phyloP scores from a whole-genome alignment of 2,797 vertebrate genomes.

The Glossophaga mutica region DNA sequence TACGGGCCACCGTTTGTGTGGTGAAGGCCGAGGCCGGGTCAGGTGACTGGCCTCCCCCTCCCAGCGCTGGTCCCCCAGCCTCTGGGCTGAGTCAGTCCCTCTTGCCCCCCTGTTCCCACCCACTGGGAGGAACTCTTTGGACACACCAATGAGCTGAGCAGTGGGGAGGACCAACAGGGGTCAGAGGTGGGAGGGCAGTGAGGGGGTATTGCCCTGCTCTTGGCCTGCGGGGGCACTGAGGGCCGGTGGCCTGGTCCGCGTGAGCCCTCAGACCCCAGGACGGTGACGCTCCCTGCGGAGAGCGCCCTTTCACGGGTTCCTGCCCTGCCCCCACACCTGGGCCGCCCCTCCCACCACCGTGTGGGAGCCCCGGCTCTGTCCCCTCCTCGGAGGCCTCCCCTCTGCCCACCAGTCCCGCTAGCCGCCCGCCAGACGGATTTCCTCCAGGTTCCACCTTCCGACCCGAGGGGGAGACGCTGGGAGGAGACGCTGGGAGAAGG shows the following conservation, averaged over 20 bases:
- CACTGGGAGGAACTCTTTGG: accelerated
- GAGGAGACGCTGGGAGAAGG: neutral
- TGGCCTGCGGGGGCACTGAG: too few species aligned
- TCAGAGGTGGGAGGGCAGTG: neutral
- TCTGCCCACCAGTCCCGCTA: accelerated
- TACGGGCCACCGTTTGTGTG: accelerated
- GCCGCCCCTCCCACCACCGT: accelerated
- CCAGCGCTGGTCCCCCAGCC: accelerated
- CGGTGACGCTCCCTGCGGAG: too few species aligned
- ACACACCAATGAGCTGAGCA: too few species aligned
- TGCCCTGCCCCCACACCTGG: neutral
- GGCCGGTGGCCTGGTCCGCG: accelerated
- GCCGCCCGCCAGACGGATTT: neutral
- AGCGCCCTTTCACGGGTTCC: accelerated
- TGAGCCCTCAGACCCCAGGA: neutral
- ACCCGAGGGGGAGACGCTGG: neutral
- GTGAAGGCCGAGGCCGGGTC: too few species aligned
- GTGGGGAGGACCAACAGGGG: accelerated
- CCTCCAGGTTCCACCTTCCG: neutral
- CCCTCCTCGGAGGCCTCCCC: too few species aligned
- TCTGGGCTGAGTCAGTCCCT: accelerated
- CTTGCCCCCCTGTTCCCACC: neutral
- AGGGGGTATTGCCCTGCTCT: neutral
- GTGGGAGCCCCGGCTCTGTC: neutral
- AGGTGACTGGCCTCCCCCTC: neutral